Percentiles rank a stretch among this genome's conserved stretches.
phyloP scores from a whole-genome alignment of 2,113 vertebrate species.

The Fukomys damarensis region DNA sequence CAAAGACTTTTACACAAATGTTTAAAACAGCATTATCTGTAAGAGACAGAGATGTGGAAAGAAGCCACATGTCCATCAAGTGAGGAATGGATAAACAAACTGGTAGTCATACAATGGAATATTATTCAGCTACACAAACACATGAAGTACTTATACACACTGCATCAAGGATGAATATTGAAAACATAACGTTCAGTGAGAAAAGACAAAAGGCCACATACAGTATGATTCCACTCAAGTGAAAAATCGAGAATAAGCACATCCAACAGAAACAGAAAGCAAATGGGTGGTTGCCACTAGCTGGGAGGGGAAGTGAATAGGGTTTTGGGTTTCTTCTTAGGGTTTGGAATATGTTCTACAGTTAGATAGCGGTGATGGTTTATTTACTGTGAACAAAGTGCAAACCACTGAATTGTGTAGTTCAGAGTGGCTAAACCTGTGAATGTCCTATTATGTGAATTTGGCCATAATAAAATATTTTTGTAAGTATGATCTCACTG shows the following conservation, averaged over 20 bases:
- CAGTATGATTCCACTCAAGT: not conserved
- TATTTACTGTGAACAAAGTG: not conserved
- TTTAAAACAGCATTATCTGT: not conserved
- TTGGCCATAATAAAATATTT: slow-evolving; percentile 1
- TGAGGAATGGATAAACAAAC: not conserved
- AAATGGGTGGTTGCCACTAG: not conserved
- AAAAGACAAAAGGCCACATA: not conserved
- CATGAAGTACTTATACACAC: not conserved
- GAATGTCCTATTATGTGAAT: not conserved
- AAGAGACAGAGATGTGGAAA: not conserved
- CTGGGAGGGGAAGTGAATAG: rapidly evolving
- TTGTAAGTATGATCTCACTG: not conserved
- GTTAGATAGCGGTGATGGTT: not conserved
- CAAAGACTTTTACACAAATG: not conserved
- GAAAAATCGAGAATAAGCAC: not conserved
- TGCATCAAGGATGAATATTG: not conserved
- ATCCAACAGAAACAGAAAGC: not conserved
- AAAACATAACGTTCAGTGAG: not conserved
- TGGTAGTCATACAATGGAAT: too few species aligned
- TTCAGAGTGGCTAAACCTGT: not conserved
- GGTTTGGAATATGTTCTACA: not conserved
- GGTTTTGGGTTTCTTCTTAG: not conserved
- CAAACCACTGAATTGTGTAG: not conserved
- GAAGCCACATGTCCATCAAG: not conserved
- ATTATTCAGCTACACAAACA: not conserved